These are phyloP conservation scores for Diadema setosum DNA, from an alignment of 35 echinoderm and acorn worm species.

Conservation along the genomic window DNA sequence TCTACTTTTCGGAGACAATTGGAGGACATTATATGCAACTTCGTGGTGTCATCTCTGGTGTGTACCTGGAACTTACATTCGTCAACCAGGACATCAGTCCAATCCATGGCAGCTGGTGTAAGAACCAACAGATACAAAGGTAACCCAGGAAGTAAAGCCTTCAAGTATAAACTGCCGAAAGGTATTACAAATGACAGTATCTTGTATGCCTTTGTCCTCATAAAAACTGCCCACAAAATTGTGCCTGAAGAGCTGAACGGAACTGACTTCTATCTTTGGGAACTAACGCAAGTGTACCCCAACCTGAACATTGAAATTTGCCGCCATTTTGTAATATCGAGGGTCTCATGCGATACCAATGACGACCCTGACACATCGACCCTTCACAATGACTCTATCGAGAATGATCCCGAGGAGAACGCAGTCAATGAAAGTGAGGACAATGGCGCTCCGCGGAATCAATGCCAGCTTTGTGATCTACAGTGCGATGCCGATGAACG, in stretches of 20 bases:
- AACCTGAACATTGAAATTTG: background rate
- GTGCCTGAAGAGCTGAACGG: background rate
- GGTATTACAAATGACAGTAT: background rate
- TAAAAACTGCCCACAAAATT: background rate
- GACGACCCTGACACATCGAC: background rate
- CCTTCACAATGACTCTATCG: background rate
- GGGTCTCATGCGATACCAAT: background rate
- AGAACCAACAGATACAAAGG: background rate
- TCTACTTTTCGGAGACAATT: no score
- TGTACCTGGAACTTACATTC: no score
- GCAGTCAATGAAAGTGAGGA: background rate
- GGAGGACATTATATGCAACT: no score
- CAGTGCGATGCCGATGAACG: background rate
- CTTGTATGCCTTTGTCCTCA: background rate
- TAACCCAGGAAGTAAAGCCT: background rate
- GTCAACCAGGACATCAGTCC: no score
- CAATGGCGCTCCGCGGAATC: background rate
- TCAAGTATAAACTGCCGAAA: background rate
- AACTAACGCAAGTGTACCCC: background rate
- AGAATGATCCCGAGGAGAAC: background rate
- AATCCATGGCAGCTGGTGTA: no score
- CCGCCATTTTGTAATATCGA: background rate
- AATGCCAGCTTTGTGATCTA: background rate
- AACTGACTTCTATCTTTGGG: background rate
- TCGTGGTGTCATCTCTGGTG: no score